phyloP scores from a whole-genome alignment of 2,113 vertebrate species.

The Brevimyrus niger region DNA sequence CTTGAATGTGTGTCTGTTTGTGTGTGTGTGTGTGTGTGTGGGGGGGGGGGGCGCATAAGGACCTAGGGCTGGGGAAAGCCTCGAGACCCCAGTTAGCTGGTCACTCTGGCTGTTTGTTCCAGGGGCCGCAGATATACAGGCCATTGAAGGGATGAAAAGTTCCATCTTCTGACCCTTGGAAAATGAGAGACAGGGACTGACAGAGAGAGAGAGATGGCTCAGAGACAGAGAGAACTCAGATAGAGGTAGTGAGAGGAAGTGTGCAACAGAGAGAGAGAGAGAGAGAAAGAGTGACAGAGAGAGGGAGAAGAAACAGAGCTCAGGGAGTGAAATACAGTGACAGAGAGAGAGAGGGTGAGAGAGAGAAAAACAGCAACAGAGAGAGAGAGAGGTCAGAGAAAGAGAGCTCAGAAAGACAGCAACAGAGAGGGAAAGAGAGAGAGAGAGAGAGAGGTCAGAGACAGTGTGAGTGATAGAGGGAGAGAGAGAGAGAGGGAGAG shows the following conservation, averaged over 20 bases:
- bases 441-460: too few relatives aligned
- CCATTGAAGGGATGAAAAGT: slow-evolving; percentile 71
- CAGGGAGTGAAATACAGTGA: background rate
- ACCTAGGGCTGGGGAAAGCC: background rate
- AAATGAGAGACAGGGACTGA: background rate
- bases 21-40: background rate
- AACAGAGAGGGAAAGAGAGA: background rate
- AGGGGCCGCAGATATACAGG: slow-evolving; percentile 65
- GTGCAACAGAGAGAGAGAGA: background rate
- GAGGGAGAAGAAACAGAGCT: background rate
- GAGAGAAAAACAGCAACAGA: too few relatives aligned
- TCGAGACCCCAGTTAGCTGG: slow-evolving; percentile 38
- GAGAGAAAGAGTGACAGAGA: background rate
- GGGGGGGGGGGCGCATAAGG: background rate
- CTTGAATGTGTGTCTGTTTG: background rate
- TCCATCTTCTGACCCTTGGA: slow-evolving; percentile 20
- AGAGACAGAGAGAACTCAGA: background rate
- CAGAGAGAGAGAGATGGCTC: background rate
- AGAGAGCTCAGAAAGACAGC: too few relatives aligned
- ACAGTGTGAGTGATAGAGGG: background rate
- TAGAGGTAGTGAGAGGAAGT: background rate
- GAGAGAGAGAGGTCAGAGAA: too few relatives aligned
- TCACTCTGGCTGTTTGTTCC: slow-evolving; percentile 66
- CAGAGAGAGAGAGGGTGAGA: background rate
- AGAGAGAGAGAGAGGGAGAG: background rate